A percentile compares a stretch with the other conserved stretches of the same genome.
phyloP scores from a whole-genome alignment of 2,888 invertebrate species.

The Drosophila setosimentum region DNA sequence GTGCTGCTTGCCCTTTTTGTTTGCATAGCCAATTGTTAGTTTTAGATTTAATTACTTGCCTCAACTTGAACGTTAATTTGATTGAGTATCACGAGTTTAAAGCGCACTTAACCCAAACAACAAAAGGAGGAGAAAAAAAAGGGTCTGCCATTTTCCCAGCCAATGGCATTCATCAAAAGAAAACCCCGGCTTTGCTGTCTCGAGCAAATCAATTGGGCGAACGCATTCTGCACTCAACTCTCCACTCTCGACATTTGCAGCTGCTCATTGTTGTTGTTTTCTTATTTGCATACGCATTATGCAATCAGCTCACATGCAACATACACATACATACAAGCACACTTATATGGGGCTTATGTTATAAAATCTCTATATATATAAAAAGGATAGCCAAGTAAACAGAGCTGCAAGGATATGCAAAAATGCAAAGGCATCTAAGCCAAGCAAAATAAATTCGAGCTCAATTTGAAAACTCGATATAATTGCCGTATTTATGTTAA shows the following conservation, averaged over 20 bases:
- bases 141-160: conserved; percentile 33
- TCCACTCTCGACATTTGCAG: conserved; percentile 60
- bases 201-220: conserved; percentile 61
- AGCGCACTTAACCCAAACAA: conserved; percentile 46
- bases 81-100: conserved; percentile 65
- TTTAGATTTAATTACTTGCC: conserved; percentile 79
- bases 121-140: conserved; percentile 1
- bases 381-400: conserved; percentile 13
- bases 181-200: conserved; percentile 16
- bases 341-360: conserved; percentile 9
- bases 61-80: conserved; percentile 74
- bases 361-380: conserved; percentile 35
- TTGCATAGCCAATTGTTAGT: conserved; percentile 67
- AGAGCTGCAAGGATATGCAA: conserved; percentile 49
- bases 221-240: conserved; percentile 34
- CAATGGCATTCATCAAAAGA: conserved; percentile 32
- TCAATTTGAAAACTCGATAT: conserved; percentile 37
- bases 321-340: conserved; percentile 16
- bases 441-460: conserved; percentile 30
- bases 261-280: conserved; percentile 46
- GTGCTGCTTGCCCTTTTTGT: conserved; percentile 24
- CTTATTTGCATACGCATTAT: conserved; percentile 57
- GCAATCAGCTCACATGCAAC: conserved; percentile 49
- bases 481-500: conserved; percentile 16
- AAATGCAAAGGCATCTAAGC: conserved; percentile 25